Evolutionary conservation across 2,888 invertebrate genomes (phyloP).

Genomic region (Allygus modestus): DNA sequence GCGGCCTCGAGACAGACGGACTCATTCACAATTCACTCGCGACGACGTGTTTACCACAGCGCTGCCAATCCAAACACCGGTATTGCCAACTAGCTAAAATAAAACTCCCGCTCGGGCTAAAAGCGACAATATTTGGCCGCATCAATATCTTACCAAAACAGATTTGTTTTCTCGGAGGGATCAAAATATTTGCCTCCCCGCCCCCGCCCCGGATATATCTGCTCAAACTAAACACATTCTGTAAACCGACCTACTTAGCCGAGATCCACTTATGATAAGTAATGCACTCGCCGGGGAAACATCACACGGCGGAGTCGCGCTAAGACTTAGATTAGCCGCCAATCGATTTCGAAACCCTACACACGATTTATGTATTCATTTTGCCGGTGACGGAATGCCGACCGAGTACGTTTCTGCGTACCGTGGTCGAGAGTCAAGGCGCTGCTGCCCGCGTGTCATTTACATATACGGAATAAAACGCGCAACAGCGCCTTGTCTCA

Average conservation of each 20-base stretch:
- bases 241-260: background rate
- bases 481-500: too few relatives aligned
- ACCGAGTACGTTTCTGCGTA: too few relatives aligned
- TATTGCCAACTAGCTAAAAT: constrained; percentile 47
- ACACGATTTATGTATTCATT: too few relatives aligned
- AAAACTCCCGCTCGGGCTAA: constrained; percentile 38
- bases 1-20: constrained; percentile 25
- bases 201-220: background rate
- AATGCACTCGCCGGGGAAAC: background rate
- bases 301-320: too few relatives aligned
- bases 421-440: too few relatives aligned
- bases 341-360: too few relatives aligned
- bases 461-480: too few relatives aligned
- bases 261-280: constrained; percentile 5
- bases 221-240: constrained; percentile 8
- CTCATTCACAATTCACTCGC: constrained; percentile 25
- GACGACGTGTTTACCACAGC: constrained; percentile 44
- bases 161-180: constrained; percentile 39
- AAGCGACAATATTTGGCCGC: constrained; percentile 46
- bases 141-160: constrained; percentile 41
- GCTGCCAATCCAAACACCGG: constrained; percentile 43
- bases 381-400: too few relatives aligned
- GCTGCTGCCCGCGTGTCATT: too few relatives aligned
- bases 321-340: too few relatives aligned
- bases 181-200: constrained; percentile 26